These are phyloP conservation scores for Phyllostomus hastatus DNA, from an alignment of 2,113 vertebrate species.

Conservation along the genomic window DNA sequence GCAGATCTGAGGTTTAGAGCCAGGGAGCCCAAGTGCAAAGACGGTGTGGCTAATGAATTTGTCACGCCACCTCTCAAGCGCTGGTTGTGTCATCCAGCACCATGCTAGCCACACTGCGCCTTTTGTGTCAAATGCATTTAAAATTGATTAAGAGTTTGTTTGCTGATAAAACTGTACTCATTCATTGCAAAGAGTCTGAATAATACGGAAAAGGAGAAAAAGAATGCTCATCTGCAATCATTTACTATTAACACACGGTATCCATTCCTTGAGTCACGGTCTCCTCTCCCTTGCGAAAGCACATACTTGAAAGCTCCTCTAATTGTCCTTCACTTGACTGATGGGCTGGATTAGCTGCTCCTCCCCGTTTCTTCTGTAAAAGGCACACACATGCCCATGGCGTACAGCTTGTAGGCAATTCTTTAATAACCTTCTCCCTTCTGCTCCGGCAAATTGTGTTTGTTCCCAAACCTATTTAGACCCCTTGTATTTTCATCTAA, in stretches of 20 bases:
- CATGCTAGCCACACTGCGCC: neutral
- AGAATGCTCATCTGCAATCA: neutral
- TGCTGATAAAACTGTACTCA: neutral
- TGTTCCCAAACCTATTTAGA: conserved; percentile 42
- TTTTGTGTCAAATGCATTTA: neutral
- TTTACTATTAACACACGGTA: neutral
- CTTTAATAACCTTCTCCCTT: neutral
- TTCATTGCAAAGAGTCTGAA: neutral
- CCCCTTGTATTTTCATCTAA: conserved; percentile 60
- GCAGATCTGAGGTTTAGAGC: neutral
- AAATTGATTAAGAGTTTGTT: neutral
- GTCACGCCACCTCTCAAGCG: neutral
- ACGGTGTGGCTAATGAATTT: neutral
- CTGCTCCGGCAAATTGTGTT: conserved; percentile 24
- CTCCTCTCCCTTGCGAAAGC: neutral
- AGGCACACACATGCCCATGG: neutral
- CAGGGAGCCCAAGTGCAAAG: neutral
- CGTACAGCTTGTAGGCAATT: neutral
- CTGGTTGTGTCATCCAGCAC: accelerated
- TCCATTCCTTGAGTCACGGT: neutral
- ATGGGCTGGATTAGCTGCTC: neutral
- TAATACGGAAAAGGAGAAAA: neutral
- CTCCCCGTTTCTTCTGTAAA: neutral
- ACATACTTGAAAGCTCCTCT: neutral
- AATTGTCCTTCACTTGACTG: neutral